phyloP scores from a whole-genome alignment of 2,113 vertebrate species.

The Takifugu flavidus region DNA sequence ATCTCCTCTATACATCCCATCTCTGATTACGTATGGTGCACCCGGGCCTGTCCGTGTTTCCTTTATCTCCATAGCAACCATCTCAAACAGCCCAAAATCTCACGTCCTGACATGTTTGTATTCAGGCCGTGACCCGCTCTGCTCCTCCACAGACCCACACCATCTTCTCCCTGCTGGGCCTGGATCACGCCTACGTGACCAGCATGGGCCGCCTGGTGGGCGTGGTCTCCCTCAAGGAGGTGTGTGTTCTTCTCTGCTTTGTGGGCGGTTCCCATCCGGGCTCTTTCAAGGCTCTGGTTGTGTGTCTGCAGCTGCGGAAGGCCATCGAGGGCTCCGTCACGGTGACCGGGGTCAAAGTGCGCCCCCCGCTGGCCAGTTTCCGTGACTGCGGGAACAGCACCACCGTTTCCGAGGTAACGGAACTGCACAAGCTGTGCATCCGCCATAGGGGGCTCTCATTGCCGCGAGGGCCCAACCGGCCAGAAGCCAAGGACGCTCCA shows the following conservation, averaged over 20 bases:
- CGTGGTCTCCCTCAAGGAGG: slow-evolving; percentile 95
- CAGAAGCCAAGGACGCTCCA: slow-evolving; percentile 68
- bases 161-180: slow-evolving; percentile 93
- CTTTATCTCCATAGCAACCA: slow-evolving; percentile 10
- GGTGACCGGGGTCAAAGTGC: slow-evolving; percentile 91
- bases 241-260: slow-evolving; percentile 37
- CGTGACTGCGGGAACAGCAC: slow-evolving; percentile 88
- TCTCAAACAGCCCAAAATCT: slow-evolving; percentile 12
- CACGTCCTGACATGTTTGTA: slow-evolving; percentile 7
- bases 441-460: slow-evolving; percentile 85
- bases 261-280: not conserved
- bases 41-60: no score
- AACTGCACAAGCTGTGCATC: slow-evolving; percentile 91
- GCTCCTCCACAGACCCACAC: slow-evolving; percentile 85
- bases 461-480: slow-evolving; percentile 83
- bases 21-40: no score
- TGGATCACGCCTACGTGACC: slow-evolving; percentile 96
- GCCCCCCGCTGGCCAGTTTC: slow-evolving; percentile 94
- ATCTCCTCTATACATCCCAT: not conserved
- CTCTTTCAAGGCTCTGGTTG: slow-evolving; percentile 2
- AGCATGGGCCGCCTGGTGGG: slow-evolving; percentile 94
- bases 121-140: slow-evolving; percentile 33
- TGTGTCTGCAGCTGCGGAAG: slow-evolving; percentile 83
- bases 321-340: slow-evolving; percentile 96
- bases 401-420: slow-evolving; percentile 87